A percentile compares a stretch with the other conserved stretches of the same genome.
These are phyloP conservation scores for Amphipyra berbera DNA, from an alignment of 2,888 invertebrate species.

Conservation along the genomic window DNA sequence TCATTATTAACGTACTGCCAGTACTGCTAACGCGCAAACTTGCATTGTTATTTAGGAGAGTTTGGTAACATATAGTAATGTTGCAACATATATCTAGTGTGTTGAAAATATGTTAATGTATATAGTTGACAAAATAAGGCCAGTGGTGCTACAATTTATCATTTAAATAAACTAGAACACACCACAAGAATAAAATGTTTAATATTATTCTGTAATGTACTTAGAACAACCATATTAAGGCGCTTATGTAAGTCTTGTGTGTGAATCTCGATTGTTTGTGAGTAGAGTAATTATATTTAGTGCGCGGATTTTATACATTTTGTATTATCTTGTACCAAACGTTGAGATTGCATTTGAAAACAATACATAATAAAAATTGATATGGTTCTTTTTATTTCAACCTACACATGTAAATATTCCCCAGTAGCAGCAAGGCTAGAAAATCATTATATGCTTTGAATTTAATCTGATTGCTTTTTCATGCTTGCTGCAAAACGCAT, in stretches of 20 bases:
- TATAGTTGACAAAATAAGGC: slow-evolving; percentile 48
- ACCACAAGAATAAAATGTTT: slow-evolving; percentile 49
- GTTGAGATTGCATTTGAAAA: slow-evolving; percentile 89
- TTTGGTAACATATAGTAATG: slow-evolving; percentile 30
- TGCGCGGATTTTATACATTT: slow-evolving; percentile 88
- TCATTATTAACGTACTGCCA: slow-evolving; percentile 57
- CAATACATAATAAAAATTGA: slow-evolving; percentile 80
- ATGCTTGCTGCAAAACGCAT: neutral
- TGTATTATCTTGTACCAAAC: slow-evolving; percentile 87
- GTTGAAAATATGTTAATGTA: slow-evolving; percentile 44
- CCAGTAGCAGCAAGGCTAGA: slow-evolving; percentile 9
- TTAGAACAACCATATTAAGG: slow-evolving; percentile 56
- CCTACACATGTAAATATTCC: slow-evolving; percentile 26
- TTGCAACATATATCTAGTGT: slow-evolving; percentile 33
- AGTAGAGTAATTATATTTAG: slow-evolving; percentile 68
- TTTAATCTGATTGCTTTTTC: slow-evolving; percentile 38
- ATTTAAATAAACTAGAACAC: slow-evolving; percentile 43
- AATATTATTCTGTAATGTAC: slow-evolving; percentile 57
- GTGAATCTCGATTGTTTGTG: slow-evolving; percentile 78
- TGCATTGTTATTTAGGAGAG: slow-evolving; percentile 48
- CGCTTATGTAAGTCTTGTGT: slow-evolving; percentile 72
- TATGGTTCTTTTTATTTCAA: slow-evolving; percentile 68
- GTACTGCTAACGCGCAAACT: slow-evolving; percentile 71
- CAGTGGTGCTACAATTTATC: slow-evolving; percentile 64
- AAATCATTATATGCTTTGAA: slow-evolving; percentile 34